These are phyloP conservation scores for Aromia moschata DNA, from an alignment of 2,888 invertebrate species.

Conservation along the genomic window DNA sequence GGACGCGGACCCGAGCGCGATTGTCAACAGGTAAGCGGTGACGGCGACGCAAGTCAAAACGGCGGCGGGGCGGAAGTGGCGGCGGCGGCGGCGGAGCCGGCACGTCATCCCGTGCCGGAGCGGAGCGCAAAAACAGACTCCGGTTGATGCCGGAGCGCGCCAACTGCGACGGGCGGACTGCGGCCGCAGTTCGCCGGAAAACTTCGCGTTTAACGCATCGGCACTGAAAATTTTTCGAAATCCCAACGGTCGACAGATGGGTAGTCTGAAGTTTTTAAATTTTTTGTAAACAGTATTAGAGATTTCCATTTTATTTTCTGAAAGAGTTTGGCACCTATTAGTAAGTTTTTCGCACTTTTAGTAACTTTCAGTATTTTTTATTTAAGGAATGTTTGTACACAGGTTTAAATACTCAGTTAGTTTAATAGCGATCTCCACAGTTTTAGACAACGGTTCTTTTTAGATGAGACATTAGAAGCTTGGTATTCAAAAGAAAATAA, in stretches of 20 bases:
- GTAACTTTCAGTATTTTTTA: no score
- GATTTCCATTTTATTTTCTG: slow-evolving; percentile 3
- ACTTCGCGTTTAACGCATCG: slow-evolving; percentile 29
- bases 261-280: no score
- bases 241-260: neutral
- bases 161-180: slow-evolving; percentile 10
- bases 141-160: slow-evolving; percentile 42
- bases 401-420: no score
- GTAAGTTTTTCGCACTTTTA: no score
- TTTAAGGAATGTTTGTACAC: no score
- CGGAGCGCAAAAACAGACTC: slow-evolving; percentile 42
- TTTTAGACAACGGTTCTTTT: no score
- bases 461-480: no score
- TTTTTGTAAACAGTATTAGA: no score
- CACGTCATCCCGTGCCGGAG: slow-evolving; percentile 32
- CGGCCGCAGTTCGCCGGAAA: slow-evolving; percentile 25
- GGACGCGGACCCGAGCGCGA: slow-evolving; percentile 34
- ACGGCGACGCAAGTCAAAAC: slow-evolving; percentile 32
- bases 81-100: slow-evolving; percentile 26
- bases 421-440: no score
- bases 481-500: no score
- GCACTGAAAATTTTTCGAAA: slow-evolving; percentile 14
- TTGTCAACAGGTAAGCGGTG: slow-evolving; percentile 52
- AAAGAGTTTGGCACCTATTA: slow-evolving; percentile 6
- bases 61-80: slow-evolving; percentile 24